Evolutionary conservation across 2,797 vertebrate genomes (phyloP).

Genomic region (Pogonophryne albipinna): DNA sequence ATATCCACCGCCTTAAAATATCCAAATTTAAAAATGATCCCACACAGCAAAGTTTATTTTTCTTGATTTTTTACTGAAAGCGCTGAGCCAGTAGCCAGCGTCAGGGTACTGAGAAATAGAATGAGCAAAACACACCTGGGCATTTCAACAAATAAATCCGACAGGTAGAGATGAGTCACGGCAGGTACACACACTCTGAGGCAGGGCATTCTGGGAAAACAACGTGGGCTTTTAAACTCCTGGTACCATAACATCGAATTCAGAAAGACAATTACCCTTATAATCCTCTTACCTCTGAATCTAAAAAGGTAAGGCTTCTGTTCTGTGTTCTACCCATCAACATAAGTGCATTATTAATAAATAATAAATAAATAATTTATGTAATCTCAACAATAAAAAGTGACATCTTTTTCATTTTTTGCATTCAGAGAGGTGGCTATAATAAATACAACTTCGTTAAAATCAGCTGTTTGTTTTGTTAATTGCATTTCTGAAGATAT

Average conservation of each 20-base stretch:
- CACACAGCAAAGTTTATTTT: constrained; percentile 62
- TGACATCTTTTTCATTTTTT: neutral
- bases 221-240: neutral
- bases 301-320: neutral
- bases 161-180: constrained; percentile 51
- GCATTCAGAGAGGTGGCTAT: neutral
- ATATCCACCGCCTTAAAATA: neutral
- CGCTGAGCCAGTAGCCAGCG: constrained; percentile 71
- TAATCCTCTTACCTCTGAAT: constrained; percentile 1
- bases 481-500: neutral
- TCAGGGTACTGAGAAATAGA: constrained; percentile 70
- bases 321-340: neutral
- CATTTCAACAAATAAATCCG: constrained; percentile 73
- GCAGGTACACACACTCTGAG: constrained; percentile 58
- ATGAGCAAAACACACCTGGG: constrained; percentile 77
- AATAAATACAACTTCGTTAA: neutral
- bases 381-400: neutral
- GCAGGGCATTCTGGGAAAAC: constrained; percentile 51
- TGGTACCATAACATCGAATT: neutral
- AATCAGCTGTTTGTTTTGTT: neutral
- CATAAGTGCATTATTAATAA: constrained; percentile 1
- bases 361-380: neutral
- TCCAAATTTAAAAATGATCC: constrained; percentile 8
- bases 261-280: neutral
- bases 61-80: constrained; percentile 81